Percentiles rank a stretch among this genome's conserved stretches.
Evolutionary conservation across 2,113 vertebrate species (phyloP).

Genomic region (Dinomys branickii): DNA sequence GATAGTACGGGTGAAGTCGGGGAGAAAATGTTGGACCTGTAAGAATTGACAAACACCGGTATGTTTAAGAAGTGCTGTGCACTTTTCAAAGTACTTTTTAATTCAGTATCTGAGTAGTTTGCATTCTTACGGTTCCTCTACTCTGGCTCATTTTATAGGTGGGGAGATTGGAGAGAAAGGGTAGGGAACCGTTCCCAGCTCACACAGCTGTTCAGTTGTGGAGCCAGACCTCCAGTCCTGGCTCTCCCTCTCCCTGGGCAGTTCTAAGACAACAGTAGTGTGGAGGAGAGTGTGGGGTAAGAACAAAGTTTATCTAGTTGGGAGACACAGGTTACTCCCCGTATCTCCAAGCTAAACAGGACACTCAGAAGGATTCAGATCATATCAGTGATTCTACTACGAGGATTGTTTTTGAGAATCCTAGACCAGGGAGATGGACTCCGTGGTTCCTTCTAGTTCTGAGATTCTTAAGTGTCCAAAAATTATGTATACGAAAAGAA

Average conservation of each 20-base stretch:
- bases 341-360: background rate
- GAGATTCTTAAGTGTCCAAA: background rate
- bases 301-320: background rate
- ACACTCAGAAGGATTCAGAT: background rate
- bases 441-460: slow-evolving; percentile 10
- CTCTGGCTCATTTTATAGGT: background rate
- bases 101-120: background rate
- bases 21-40: background rate
- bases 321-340: slow-evolving; percentile 4
- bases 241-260: background rate
- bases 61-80: background rate
- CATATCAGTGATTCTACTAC: background rate
- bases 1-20: background rate
- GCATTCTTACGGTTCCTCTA: background rate
- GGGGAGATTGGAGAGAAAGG: slow-evolving; percentile 24
- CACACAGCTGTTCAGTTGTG: background rate
- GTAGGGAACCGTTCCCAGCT: background rate
- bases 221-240: background rate
- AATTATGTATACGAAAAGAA: background rate
- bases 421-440: background rate
- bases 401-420: background rate
- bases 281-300: background rate
- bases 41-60: background rate
- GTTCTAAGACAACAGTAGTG: background rate
- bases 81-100: slow-evolving; percentile 3